Conservation (phyloP, 1,140 invertebrate species). For the Teleogryllus occipitalis region DNA sequence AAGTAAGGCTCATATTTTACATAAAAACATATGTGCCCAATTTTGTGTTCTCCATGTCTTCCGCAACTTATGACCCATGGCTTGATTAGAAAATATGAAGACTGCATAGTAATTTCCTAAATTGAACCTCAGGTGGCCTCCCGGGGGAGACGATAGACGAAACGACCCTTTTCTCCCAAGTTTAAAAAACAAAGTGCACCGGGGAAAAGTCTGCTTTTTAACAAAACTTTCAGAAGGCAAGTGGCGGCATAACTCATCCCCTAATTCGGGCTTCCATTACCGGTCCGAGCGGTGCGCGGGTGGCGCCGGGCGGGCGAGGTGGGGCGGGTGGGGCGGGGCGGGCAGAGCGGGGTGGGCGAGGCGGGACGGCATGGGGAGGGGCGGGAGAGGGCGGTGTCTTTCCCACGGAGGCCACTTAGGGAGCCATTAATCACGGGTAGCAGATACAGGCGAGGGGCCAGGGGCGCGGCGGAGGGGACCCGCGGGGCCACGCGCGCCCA, state of each 20-base stretch:
- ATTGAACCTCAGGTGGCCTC: slow-evolving; percentile 3
- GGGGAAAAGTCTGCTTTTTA: neutral
- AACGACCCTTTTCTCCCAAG: neutral
- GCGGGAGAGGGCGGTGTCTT: neutral
- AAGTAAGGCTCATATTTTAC: neutral
- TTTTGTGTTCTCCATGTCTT: neutral
- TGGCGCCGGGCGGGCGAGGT: too few species aligned
- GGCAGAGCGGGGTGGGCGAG: too few species aligned
- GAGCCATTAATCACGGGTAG: neutral
- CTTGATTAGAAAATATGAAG: neutral
- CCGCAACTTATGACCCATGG: neutral
- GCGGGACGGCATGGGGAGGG: too few species aligned
- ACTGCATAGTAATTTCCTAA: neutral
- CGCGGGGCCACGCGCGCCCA: neutral
- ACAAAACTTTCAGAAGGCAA: neutral
- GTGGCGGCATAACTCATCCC: neutral
- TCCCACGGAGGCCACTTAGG: neutral
- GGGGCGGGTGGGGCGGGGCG: too few species aligned
- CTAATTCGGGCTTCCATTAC: neutral
- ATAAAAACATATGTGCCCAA: neutral
- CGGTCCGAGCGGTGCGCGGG: too few species aligned
- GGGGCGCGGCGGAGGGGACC: neutral
- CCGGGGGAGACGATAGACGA: neutral
- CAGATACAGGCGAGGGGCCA: neutral
- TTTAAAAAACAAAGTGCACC: slow-evolving; percentile 1